These are phyloP conservation scores for Phrynosoma platyrhinos DNA, from an alignment of 2,113 vertebrate genomes.

Conservation along the genomic window DNA sequence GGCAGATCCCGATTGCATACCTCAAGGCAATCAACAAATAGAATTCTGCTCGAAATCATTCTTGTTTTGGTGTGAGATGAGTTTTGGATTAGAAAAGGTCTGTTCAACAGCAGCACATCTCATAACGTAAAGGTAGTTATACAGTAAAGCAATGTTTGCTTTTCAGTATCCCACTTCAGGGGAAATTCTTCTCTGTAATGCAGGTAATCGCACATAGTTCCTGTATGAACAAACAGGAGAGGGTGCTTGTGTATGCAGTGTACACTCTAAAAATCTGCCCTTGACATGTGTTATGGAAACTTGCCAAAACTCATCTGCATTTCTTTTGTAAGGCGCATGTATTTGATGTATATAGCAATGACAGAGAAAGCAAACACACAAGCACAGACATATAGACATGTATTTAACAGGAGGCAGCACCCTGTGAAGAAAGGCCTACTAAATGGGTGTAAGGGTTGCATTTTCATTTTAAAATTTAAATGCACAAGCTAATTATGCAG, in stretches of 20 bases:
- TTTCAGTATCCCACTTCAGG: slow-evolving; percentile 1
- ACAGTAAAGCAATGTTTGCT: slow-evolving; percentile 30
- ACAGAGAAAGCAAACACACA: neutral
- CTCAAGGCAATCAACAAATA: accelerated
- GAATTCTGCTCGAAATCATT: neutral
- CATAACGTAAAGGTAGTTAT: neutral
- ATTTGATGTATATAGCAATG: slow-evolving; percentile 31
- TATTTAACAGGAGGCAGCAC: neutral
- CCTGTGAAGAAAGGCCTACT: slow-evolving; percentile 9
- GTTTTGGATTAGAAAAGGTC: neutral
- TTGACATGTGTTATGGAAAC: slow-evolving; percentile 32
- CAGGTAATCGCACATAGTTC: neutral
- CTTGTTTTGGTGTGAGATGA: accelerated
- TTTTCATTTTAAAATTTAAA: neutral
- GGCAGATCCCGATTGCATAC: accelerated
- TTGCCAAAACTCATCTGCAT: neutral
- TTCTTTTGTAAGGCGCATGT: neutral
- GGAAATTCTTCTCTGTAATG: neutral
- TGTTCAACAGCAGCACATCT: slow-evolving; percentile 11
- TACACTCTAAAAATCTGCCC: slow-evolving; percentile 31
- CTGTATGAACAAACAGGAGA: slow-evolving; percentile 33
- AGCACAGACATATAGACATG: neutral
- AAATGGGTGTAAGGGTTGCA: neutral
- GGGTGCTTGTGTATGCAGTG: accelerated
- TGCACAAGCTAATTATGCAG: neutral